phyloP scores from a whole-genome alignment of 2,113 vertebrate species.

The Stegostoma tigrinum region DNA sequence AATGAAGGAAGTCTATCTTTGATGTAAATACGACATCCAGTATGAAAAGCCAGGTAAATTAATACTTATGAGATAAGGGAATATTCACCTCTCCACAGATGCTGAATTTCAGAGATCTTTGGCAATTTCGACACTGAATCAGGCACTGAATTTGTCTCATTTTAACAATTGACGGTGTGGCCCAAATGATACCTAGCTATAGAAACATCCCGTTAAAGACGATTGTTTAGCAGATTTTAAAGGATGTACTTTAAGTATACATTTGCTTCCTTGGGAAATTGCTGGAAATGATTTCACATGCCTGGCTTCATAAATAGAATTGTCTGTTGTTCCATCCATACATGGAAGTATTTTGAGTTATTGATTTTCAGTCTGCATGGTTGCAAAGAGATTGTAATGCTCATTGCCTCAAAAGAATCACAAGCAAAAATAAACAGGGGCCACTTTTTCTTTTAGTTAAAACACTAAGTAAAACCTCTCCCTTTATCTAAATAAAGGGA shows the following conservation, averaged over 20 bases:
- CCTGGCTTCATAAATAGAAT: conserved; percentile 4
- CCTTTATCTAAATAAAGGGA: not conserved
- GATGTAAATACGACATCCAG: not conserved
- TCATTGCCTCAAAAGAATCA: not conserved
- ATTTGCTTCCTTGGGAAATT: not conserved
- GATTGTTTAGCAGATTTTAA: not conserved
- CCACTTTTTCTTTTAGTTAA: not conserved
- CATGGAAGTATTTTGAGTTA: not conserved
- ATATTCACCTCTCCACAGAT: not conserved
- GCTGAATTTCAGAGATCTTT: not conserved
- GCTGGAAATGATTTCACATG: not conserved
- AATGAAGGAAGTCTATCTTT: not conserved
- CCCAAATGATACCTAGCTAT: not conserved
- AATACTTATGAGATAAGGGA: not conserved
- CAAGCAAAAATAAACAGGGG: not conserved
- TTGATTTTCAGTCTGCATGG: not conserved
- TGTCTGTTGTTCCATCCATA: not conserved
- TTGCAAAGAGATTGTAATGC: not conserved
- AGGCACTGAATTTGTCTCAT: not conserved
- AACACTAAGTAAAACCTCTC: not conserved
- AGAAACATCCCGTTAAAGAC: not conserved
- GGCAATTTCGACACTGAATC: not conserved
- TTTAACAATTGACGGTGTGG: not conserved
- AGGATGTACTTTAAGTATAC: not conserved
- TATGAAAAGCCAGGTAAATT: not conserved